phyloP scores from a whole-genome alignment of 2,113 vertebrate genomes.

The Alethe castanea region DNA sequence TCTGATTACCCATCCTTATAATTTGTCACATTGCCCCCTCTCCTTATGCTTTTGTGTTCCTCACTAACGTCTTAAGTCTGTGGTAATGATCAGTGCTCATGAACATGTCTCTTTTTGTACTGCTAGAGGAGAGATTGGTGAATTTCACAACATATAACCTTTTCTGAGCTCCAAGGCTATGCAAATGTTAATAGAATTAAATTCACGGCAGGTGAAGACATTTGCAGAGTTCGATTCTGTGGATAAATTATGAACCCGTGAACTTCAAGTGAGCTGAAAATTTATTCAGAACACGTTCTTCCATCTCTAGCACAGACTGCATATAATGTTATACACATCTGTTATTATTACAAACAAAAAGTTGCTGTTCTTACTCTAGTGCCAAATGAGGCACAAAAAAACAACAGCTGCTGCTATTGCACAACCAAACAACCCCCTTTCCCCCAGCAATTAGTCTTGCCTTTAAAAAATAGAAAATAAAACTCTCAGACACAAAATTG shows the following conservation, averaged over 20 bases:
- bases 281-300: constrained; percentile 58
- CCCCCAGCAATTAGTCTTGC: constrained; percentile 68
- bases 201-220: constrained; percentile 11
- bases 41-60: not conserved
- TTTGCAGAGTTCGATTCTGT: constrained; percentile 4
- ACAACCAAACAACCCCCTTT: constrained; percentile 65
- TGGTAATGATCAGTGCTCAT: not conserved
- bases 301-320: constrained; percentile 58
- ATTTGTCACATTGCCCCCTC: not conserved
- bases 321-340: constrained; percentile 79
- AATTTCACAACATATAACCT: not conserved
- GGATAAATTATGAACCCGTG: constrained; percentile 67
- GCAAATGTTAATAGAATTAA: constrained; percentile 31
- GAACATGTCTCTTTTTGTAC: not conserved
- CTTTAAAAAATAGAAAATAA: constrained; percentile 59
- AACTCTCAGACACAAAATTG: constrained; percentile 73
- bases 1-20: not conserved
- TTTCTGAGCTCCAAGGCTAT: not conserved
- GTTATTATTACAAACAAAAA: constrained; percentile 78
- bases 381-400: constrained; percentile 76
- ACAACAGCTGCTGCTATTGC: constrained; percentile 78
- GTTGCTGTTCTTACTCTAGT: constrained; percentile 68
- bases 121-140: not conserved
- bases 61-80: not conserved
- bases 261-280: constrained; percentile 61